Base-by-base conservation (phyloP, 2,113 vertebrate genomes). In the Tenrec ecaudatus region DNA sequence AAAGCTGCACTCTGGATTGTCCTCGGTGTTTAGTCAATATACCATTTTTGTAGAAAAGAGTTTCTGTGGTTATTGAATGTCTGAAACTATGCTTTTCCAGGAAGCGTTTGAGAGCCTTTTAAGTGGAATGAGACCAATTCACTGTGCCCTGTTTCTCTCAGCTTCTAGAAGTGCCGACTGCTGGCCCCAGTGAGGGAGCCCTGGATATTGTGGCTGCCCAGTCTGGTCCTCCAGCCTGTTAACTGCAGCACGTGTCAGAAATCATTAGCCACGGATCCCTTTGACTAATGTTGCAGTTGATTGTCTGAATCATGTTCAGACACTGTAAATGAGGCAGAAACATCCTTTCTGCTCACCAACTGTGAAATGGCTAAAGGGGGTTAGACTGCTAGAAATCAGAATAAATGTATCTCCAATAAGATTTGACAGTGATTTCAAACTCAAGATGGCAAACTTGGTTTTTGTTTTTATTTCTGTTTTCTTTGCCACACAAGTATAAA, bases 231-330 rank as follows among this genome's bases (percentile, higher is more conserved):
- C 96, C 94, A 8, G 98, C 96, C 98, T 98, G 97, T 98, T 98
- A 53, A 98, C 97, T 97, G 97, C 97, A 87, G 97, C 12, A 95
- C 97, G 98, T 99, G 99, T 99, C 99, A 99, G 97, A 98, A 98
- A 96, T 98, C 98, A 98, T 99, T 99, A 99, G 98, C 97, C 96
- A 91, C 96, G 96, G 97, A 97, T 97, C 96, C 96, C 96, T 98
- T 97, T 99, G 99, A 99, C 98, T 99, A 99, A 99, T 99, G 99
- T 98, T 98, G 98, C 98, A 97, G 98, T 96, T 98, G 98, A 99
- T 98, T 98, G 98, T 98, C 97, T 98, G 98, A 99, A 98, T 98
- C 98, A 96, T 98, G 98, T 98, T 98, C 97, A 97, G 98, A 98
- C 97, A 97, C 96, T 97, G 97, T 97, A 98, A 98, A 98, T 98